Percentiles rank a stretch among this genome's conserved stretches.
phyloP scores from a whole-genome alignment of 2,888 invertebrate genomes.

The Caradrina kadenii region DNA sequence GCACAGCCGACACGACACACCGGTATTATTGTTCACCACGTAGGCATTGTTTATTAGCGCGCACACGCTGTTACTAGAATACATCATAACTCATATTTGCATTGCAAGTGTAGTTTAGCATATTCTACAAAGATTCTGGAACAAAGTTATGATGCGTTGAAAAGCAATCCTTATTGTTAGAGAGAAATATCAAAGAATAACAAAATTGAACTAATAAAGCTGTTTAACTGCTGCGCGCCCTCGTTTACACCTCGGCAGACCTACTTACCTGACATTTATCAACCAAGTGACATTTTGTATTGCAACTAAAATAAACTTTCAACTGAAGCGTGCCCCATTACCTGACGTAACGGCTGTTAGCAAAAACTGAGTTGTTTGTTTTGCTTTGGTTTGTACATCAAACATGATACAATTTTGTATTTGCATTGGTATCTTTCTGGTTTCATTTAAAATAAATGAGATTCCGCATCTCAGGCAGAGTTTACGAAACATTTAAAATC shows the following conservation, averaged over 20 bases:
- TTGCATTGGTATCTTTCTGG: neutral
- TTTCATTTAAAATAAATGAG: neutral
- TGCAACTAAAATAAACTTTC: conserved; percentile 70
- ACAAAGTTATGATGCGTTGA: neutral
- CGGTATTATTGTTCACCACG: conserved; percentile 20
- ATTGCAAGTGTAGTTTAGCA: conserved; percentile 16
- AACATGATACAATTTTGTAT: neutral
- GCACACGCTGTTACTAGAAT: conserved; percentile 15
- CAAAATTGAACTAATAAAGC: conserved; percentile 73
- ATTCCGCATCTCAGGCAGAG: too few species aligned
- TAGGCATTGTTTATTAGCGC: conserved; percentile 11
- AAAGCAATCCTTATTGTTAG: conserved; percentile 1
- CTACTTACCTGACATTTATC: conserved; percentile 81
- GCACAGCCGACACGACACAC: conserved; percentile 3
- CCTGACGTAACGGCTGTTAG: conserved; percentile 26
- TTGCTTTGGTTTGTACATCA: neutral
- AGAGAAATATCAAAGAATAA: conserved; percentile 34
- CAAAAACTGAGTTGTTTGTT: conserved; percentile 24
- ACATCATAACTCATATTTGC: conserved; percentile 5
- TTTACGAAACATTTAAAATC: neutral
- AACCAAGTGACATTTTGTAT: conserved; percentile 74
- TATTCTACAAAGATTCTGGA: conserved; percentile 16
- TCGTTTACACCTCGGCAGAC: conserved; percentile 78
- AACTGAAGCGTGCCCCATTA: conserved; percentile 49
- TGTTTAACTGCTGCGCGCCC: conserved; percentile 72